Base-by-base conservation (phyloP, 2,888 invertebrate genomes). In the Tetranychus truncatus region DNA sequence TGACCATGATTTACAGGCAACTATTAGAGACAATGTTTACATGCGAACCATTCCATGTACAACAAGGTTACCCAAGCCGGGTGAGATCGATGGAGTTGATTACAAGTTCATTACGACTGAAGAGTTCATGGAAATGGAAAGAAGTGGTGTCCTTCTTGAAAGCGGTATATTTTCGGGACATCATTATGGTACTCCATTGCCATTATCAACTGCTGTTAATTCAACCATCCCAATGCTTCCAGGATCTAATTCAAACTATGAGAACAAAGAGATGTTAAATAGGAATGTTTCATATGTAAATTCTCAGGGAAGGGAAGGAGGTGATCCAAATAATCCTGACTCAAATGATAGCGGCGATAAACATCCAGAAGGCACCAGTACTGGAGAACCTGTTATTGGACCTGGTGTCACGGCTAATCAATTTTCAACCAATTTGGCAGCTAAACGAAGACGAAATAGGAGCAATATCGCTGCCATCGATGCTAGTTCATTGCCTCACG, bases 401-500 rank as follows among this genome's bases (percentile, higher is more conserved):
- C 20, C 20, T 15, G 45, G 34, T 46, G 18, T n/a, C 34, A 75
- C 75, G 24, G 46, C 55, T 24, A 20, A 45, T 45, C 44, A 20
- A 20, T 8, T 24, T 46, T n/a, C 75, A n/a, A 1, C 6, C 34
- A 75, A 74, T 65, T 46, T 74, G 45, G 77, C 77, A 74, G 86
- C 86, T 34, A 86, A 85, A 78, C 81, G 86, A 74, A 82, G 84
- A 76, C 81, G 86, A 69, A 86, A 86, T 80, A 83, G 85, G 55
- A 86, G 86, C 76, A 86, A 85, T 81, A 85, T 86, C 65, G 86
- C 86, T 80, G 84, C 85, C 65, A 83, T 85, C 80, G 83, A 84
- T 72, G 82, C 84, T 20, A 83, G 82, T 79, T 78, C 79, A 74
- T 79, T 99, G 79, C 97, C 97, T 0, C 95, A 92, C 81, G 99